Conservation (phyloP, 2,113 vertebrate species). For the Poecilia latipinna region DNA sequence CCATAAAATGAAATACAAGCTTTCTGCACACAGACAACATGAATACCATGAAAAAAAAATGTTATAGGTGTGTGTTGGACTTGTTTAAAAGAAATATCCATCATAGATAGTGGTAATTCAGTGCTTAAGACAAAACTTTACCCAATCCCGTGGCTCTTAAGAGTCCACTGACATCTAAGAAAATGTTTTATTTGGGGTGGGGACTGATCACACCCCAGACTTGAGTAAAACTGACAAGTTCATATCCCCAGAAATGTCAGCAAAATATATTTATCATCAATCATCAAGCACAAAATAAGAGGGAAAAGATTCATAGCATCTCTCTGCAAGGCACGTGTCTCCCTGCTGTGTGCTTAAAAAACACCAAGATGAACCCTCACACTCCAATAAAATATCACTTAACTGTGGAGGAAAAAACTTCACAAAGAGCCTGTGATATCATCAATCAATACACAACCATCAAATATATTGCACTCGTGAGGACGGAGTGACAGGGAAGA, state of each 20-base stretch:
- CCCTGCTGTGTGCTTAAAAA: conserved; percentile 31
- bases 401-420: conserved; percentile 36
- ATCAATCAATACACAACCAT: conserved; percentile 48
- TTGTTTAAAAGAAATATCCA: conserved; percentile 10
- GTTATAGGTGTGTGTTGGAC: background rate
- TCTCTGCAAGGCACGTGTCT: conserved; percentile 1
- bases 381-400: conserved; percentile 57
- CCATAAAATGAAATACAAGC: too few species aligned
- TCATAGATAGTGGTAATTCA: conserved; percentile 36
- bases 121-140: conserved; percentile 18
- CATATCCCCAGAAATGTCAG: conserved; percentile 27
- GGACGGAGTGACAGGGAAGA: conserved; percentile 36
- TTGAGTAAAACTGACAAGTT: conserved; percentile 25
- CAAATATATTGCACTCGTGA: conserved; percentile 40
- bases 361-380: conserved; percentile 23
- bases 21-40: conserved; percentile 7
- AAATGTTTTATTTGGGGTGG: conserved; percentile 15
- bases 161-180: conserved; percentile 7
- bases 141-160: conserved; percentile 12
- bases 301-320: background rate
- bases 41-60: background rate
- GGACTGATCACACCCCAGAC: conserved; percentile 30
- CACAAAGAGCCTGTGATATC: conserved; percentile 43
- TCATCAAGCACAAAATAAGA: conserved; percentile 14
- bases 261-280: conserved; percentile 37